Percentiles rank a stretch among this genome's conserved stretches.
Evolutionary conservation across 2,888 invertebrate genomes (phyloP).

Genomic region (Ctenicera cuprea): DNA sequence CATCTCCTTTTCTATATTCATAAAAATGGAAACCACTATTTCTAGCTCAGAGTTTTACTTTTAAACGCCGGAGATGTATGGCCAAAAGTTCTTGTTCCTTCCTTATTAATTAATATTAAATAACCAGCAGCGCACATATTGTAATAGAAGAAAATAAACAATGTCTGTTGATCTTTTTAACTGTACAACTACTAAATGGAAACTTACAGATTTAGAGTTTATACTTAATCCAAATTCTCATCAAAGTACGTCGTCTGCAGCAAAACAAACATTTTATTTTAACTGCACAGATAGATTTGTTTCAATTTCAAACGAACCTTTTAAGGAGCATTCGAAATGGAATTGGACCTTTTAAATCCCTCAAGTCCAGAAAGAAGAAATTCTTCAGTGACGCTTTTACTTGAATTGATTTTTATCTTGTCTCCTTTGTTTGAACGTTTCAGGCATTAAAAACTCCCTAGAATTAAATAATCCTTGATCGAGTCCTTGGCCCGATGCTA

Average conservation of each 20-base stretch:
- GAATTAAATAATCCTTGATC: background rate
- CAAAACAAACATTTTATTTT: background rate
- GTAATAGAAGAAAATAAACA: too few relatives aligned
- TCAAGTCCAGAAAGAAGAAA: slow-evolving; percentile 32
- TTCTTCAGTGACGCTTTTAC: slow-evolving; percentile 30
- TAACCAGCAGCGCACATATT: too few relatives aligned
- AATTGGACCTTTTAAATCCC: slow-evolving; percentile 34
- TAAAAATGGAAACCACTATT: too few relatives aligned
- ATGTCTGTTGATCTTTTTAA: too few relatives aligned
- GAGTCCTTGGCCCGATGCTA: slow-evolving; percentile 1
- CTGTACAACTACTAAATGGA: too few relatives aligned
- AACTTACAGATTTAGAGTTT: too few relatives aligned
- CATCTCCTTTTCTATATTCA: too few relatives aligned
- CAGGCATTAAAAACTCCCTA: background rate
- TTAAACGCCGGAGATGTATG: too few relatives aligned
- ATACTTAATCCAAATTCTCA: too few relatives aligned
- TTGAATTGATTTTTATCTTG: slow-evolving; percentile 35
- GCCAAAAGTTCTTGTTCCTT: too few relatives aligned
- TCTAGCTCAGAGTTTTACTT: too few relatives aligned
- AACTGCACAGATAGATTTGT: slow-evolving; percentile 33
- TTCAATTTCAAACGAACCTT: slow-evolving; percentile 38
- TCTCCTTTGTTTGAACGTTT: slow-evolving; percentile 1
- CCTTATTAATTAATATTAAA: too few relatives aligned
- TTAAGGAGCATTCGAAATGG: slow-evolving; percentile 26
- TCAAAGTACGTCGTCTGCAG: background rate